phyloP scores from a whole-genome alignment of 2,797 vertebrate genomes.

The Sylvilagus floridanus region DNA sequence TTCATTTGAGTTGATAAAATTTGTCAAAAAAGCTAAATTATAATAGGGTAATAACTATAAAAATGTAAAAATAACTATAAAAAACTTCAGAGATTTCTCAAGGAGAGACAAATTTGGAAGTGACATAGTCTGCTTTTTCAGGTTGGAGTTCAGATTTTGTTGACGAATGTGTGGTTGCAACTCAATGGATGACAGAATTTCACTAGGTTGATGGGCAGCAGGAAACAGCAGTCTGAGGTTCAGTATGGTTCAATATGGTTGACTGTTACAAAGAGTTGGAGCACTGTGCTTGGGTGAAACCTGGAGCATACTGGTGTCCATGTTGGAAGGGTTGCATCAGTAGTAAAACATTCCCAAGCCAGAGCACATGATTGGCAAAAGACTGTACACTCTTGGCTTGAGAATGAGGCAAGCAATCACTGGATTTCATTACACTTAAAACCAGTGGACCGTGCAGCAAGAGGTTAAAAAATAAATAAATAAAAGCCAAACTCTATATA shows the following conservation, averaged over 20 bases:
- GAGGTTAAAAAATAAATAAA: not conserved
- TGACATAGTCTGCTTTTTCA: not conserved
- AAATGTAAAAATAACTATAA: not conserved
- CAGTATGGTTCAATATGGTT: not conserved
- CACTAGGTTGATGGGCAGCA: not conserved
- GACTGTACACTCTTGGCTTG: not conserved
- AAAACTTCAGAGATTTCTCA: not conserved
- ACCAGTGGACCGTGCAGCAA: not conserved
- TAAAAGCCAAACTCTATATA: not conserved
- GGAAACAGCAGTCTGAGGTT: not conserved
- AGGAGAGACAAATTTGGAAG: slow-evolving; percentile 6
- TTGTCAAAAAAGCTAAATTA: not conserved
- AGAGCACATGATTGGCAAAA: not conserved
- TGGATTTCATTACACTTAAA: not conserved
- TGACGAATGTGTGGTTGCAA: not conserved
- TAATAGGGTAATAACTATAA: not conserved
- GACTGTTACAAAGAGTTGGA: not conserved
- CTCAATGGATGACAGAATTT: not conserved
- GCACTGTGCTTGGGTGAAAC: not conserved
- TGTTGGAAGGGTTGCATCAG: not conserved
- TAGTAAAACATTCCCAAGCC: not conserved
- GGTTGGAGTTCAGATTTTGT: not conserved
- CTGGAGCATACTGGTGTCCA: not conserved
- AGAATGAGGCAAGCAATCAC: not conserved
- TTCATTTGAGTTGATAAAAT: slow-evolving; percentile 28